phyloP scores from a whole-genome alignment of 64 coral and sea anemone genomes.

The Cladopsammia gracilis region DNA sequence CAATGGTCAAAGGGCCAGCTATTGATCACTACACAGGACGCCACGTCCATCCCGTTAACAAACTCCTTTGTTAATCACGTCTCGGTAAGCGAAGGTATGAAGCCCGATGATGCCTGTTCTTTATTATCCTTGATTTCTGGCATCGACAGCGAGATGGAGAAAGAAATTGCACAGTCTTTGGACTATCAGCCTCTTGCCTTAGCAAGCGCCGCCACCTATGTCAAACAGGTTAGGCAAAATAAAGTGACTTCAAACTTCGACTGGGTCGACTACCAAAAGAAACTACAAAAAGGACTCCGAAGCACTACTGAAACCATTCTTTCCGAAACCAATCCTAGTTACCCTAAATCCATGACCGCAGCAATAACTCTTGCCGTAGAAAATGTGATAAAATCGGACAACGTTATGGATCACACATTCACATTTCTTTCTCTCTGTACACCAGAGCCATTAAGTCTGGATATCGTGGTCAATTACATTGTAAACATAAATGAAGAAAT shows the following conservation, averaged over 20 bases:
- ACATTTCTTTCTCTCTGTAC: too few relatives aligned
- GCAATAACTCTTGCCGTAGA: background rate
- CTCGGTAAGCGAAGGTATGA: background rate
- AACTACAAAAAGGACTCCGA: background rate
- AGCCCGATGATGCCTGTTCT: too few relatives aligned
- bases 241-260: background rate
- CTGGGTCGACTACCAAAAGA: background rate
- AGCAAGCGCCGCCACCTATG: conserved; percentile 1
- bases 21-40: conserved; percentile 1
- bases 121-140: background rate
- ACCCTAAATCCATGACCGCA: conserved; percentile 11
- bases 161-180: background rate
- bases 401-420: too few relatives aligned
- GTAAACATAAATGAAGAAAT: too few relatives aligned
- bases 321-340: background rate
- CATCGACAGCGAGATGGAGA: background rate
- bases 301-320: background rate
- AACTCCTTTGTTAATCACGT: background rate
- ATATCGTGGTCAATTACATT: too few relatives aligned
- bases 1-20: background rate
- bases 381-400: too few relatives aligned
- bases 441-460: too few relatives aligned
- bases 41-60: background rate
- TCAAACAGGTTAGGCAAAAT: background rate
- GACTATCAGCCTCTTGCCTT: conserved; percentile 4